Evolutionary conservation across 2,113 vertebrate species (phyloP).

Genomic region (Paraplagusia blochii): DNA sequence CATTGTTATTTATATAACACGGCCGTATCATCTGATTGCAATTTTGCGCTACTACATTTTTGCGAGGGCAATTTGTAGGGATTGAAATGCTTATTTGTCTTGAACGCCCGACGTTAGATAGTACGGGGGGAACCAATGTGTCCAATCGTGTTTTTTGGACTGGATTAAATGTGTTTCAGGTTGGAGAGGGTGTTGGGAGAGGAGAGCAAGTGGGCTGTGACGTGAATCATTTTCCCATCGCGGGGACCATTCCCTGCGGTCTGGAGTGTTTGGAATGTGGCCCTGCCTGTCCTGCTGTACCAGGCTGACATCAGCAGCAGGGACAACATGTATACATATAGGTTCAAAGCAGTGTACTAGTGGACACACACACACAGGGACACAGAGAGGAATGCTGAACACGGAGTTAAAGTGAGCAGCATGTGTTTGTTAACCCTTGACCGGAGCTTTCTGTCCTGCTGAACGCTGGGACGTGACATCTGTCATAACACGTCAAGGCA

Average conservation of each 20-base stretch:
- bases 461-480: conserved; percentile 64
- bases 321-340: conserved; percentile 30
- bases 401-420: conserved; percentile 55
- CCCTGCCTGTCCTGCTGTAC: conserved; percentile 23
- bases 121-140: conserved; percentile 32
- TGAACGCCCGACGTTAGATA: conserved; percentile 47
- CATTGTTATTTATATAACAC: conserved; percentile 60
- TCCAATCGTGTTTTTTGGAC: conserved; percentile 43
- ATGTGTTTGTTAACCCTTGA: conserved; percentile 69
- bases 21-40: conserved; percentile 68
- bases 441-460: conserved; percentile 40
- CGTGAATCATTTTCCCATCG: conserved; percentile 70
- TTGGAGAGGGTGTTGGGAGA: conserved; percentile 47
- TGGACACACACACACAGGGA: conserved; percentile 18
- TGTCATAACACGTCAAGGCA: conserved; percentile 69
- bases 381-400: conserved; percentile 38
- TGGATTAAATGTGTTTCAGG: conserved; percentile 63
- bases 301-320: conserved; percentile 39
- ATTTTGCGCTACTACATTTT: conserved; percentile 61
- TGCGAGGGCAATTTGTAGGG: conserved; percentile 65
- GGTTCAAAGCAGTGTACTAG: conserved; percentile 26
- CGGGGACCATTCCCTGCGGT: conserved; percentile 35
- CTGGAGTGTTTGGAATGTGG: conserved; percentile 42
- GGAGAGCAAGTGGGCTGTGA: conserved; percentile 40
- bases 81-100: conserved; percentile 65